Conservation (phyloP, 2,888 invertebrate species). For the Himalopsyche tibetana region DNA sequence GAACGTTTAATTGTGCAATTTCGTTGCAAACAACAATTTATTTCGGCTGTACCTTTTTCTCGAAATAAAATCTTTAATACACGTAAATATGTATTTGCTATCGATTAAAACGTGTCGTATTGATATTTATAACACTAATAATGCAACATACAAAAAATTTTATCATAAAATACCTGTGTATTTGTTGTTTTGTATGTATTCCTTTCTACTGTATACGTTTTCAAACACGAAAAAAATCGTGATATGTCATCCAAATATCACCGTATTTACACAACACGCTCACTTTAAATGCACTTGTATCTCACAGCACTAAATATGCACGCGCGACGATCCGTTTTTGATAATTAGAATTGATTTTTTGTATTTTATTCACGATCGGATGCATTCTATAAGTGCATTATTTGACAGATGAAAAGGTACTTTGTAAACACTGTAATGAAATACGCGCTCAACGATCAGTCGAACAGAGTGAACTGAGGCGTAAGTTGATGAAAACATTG, state of each 20-base stretch:
- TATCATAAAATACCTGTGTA: neutral
- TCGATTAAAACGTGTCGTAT: neutral
- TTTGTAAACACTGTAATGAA: slow-evolving; percentile 10
- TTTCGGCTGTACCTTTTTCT: neutral
- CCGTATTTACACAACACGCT: slow-evolving; percentile 10
- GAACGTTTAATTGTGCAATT: slow-evolving; percentile 30
- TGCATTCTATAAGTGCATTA: neutral
- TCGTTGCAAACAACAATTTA: neutral
- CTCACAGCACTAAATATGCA: neutral
- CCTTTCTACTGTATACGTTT: slow-evolving; percentile 1
- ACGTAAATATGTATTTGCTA: neutral
- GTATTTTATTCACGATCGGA: slow-evolving; percentile 13
- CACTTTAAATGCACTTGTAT: neutral
- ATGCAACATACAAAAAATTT: neutral
- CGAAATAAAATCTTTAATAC: neutral
- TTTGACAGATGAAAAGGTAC: slow-evolving; percentile 34
- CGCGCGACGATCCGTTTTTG: neutral
- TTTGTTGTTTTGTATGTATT: neutral
- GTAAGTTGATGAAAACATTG: slow-evolving; percentile 11
- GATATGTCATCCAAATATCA: slow-evolving; percentile 30
- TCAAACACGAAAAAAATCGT: neutral
- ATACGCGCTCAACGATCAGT: slow-evolving; percentile 42
- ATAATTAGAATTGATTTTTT: slow-evolving; percentile 2
- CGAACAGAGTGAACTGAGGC: slow-evolving; percentile 53
- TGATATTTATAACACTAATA: neutral